Percentiles rank a stretch among this genome's conserved stretches.
Conservation (phyloP, 2,113 vertebrate species). For the Barbus barbus region DNA sequence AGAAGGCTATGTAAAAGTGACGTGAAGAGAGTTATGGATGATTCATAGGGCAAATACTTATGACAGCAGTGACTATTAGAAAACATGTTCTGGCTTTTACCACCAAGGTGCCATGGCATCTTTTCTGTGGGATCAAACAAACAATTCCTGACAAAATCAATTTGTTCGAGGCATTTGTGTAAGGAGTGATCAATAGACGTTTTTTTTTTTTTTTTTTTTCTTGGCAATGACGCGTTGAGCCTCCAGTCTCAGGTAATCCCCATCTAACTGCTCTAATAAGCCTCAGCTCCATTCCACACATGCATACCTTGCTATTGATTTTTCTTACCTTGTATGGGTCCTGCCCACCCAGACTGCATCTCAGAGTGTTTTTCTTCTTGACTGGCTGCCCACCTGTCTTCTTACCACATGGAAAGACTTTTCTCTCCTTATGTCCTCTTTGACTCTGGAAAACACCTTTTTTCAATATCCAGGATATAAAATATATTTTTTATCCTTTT, state of each 20-base stretch:
- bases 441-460: no score
- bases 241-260: slow-evolving; percentile 41
- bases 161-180: slow-evolving; percentile 22
- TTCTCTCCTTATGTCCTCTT: no score
- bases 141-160: slow-evolving; percentile 44
- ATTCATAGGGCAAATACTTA: neutral
- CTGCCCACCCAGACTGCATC: slow-evolving; percentile 9
- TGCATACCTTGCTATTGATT: slow-evolving; percentile 47
- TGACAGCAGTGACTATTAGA: slow-evolving; percentile 7
- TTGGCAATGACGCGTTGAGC: slow-evolving; percentile 20
- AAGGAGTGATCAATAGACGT: slow-evolving; percentile 26
- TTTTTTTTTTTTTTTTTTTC: slow-evolving; percentile 33
- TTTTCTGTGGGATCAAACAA: slow-evolving; percentile 17
- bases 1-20: neutral
- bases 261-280: slow-evolving; percentile 41
- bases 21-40: neutral
- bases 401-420: slow-evolving; percentile 17
- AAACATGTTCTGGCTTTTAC: slow-evolving; percentile 26
- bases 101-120: neutral
- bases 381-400: slow-evolving; percentile 27
- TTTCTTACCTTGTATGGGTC: neutral
- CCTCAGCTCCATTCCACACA: slow-evolving; percentile 37
- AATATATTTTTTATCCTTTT: no score
- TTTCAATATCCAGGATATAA: no score
- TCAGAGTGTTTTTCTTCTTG: slow-evolving; percentile 20